Evolutionary conservation across 1,140 invertebrate genomes (phyloP), one percentile per base, ranked within the genome.

Genomic region (Panulirus ornatus): DNA sequence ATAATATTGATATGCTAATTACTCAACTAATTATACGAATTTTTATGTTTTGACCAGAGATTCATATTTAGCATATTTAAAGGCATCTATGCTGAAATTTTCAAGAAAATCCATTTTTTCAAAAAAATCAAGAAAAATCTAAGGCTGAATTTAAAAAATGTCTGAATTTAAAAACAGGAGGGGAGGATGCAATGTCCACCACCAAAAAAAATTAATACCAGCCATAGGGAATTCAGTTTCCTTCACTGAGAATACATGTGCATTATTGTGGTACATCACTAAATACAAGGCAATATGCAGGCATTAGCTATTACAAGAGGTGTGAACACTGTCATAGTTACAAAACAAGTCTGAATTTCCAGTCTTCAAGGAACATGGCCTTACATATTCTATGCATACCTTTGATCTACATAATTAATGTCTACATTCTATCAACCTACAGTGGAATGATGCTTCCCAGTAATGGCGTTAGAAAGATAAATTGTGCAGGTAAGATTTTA

Each of bases 241-340:
- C 22, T 22, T 66, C 5, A 30, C 30, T 66, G 58, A 66, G 58
- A n/a, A 66, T 66, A 66, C 58, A n/a, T 66, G 22, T 66, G n/a
- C 8, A 30, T 30, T n/a, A 66, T 30, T 30, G 22, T 66, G 58
- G 58, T 30, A 66, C 58, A 66, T 27, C n/a, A 66, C 22, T 16
- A 66, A 66, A 66, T n/a, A n/a, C 27, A 66, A 66, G 58, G 58
- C 58, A 66, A 66, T 66, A 30, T 66, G 58, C 58, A 66, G 58
- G 58, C 58, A 66, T 66, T 27, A 30, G 58, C 30, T 63, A 30
- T 63, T 63, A 63, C n/a, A 30, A 30, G 58, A 34, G 58, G 58
- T 66, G 58, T 30, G 27, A 66, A n/a, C 27, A 66, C 0, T 30
- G 58, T 66, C 58, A 66, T 66, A 66, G n/a, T 66, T 66, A 66